phyloP scores from a whole-genome alignment of 2,113 vertebrate genomes.

The Melanotaenia duboulayi region DNA sequence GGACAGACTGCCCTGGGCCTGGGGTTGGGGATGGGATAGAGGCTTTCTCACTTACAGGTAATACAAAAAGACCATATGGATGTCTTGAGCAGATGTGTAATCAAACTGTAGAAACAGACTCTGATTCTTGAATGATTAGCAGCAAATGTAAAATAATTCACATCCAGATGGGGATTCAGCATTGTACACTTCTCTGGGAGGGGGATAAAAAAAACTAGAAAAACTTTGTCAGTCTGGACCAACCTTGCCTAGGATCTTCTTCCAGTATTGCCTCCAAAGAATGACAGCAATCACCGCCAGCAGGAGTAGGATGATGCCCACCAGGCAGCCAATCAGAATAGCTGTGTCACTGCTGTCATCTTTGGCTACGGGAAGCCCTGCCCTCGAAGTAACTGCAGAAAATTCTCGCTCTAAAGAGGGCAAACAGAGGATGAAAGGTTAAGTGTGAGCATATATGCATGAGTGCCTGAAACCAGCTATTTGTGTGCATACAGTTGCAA shows the following conservation, averaged over 20 bases:
- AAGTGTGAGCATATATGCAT: neutral
- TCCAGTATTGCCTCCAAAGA: slow-evolving; percentile 95
- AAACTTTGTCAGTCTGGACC: neutral
- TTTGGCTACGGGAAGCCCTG: slow-evolving; percentile 87
- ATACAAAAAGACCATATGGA: slow-evolving; percentile 9
- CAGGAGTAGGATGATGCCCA: slow-evolving; percentile 93
- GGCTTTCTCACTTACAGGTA: slow-evolving; percentile 1
- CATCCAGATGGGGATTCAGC: slow-evolving; percentile 57
- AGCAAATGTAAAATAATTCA: slow-evolving; percentile 29
- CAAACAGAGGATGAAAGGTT: slow-evolving; percentile 6
- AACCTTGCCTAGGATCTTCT: slow-evolving; percentile 92
- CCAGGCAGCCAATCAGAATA: slow-evolving; percentile 92
- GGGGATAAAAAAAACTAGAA: no score
- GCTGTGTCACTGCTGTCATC: slow-evolving; percentile 89
- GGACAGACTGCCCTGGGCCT: slow-evolving; percentile 89
- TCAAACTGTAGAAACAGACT: slow-evolving; percentile 21
- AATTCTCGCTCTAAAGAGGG: slow-evolving; percentile 60
- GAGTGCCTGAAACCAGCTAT: neutral
- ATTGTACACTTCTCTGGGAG: no score
- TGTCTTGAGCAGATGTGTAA: slow-evolving; percentile 37
- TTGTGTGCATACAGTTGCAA: neutral
- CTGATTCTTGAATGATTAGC: slow-evolving; percentile 40
- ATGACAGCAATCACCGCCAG: slow-evolving; percentile 91
- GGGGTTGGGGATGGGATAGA: slow-evolving; percentile 10
- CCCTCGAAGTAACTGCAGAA: slow-evolving; percentile 71